These are phyloP conservation scores for Zosterops japonicus DNA, from an alignment of 2,113 vertebrate genomes.

Conservation along the genomic window DNA sequence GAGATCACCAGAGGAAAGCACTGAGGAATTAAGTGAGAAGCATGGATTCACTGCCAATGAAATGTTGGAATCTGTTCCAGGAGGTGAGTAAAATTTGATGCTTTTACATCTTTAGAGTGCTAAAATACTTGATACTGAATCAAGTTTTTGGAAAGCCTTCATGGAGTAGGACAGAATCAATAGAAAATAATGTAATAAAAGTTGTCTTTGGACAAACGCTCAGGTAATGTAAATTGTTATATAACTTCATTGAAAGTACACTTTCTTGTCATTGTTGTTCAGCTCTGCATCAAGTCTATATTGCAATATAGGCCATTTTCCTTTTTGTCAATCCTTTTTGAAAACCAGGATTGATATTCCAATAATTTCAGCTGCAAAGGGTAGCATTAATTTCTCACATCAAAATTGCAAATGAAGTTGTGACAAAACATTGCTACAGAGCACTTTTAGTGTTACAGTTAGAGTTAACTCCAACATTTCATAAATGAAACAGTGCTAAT, in stretches of 20 bases:
- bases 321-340: neutral
- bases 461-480: neutral
- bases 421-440: neutral
- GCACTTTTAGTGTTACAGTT: neutral
- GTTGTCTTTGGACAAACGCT: neutral
- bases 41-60: neutral
- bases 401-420: neutral
- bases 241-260: neutral
- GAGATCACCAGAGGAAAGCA: neutral
- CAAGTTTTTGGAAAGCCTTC: neutral
- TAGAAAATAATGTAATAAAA: neutral
- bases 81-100: slow-evolving; percentile 69
- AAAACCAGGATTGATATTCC: neutral
- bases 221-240: neutral
- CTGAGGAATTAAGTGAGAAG: slow-evolving; percentile 3
- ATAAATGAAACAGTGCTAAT: neutral
- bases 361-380: neutral
- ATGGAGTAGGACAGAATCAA: neutral
- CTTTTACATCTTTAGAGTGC: neutral
- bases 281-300: neutral
- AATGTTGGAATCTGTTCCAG: neutral
- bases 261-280: neutral
- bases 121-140: neutral
- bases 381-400: neutral
- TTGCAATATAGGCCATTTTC: neutral